Evolutionary conservation across 2,888 invertebrate genomes (phyloP), one percentile per base, ranked within the genome.

Genomic region (Escarpia spicata): DNA sequence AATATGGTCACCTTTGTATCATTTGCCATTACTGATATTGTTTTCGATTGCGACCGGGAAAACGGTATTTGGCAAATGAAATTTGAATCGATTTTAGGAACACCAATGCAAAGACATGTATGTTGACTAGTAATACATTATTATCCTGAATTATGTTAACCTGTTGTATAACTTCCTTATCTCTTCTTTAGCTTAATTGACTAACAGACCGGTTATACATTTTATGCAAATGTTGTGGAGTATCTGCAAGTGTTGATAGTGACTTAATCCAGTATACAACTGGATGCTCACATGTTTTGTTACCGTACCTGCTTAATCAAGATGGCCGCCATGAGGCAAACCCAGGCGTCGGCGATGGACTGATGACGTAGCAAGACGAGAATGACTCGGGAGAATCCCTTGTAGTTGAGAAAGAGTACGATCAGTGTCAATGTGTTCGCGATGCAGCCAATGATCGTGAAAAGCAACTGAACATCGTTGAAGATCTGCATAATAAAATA

Each of bases 351-450:
- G 3, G 93, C 93, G 58, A 94, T 90, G 1, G 94, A 92, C 91
- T 94, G 94, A 90, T 94, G 94, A 10, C 93, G 91, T 26, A 94
- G 90, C 75, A 94, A 91, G 15, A 93, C 19, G 19, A 94, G 91
- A n/a, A 94, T 93, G 31, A 93, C 37, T 19, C 93, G 91, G n/a
- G 93, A 93, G 92, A 94, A 94, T 37, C 93, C 93, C 43, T 60
- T 89, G 12, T 92, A 58, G 43, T 92, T 92, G 12, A 52, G 31
- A 31, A 43, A 89, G 15, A 94, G 93, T n/a, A 93, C 93, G 26
- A 94, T 90, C 89, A 93, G 31, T 6, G 93, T 93, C 19, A 94
- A 37, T 37, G 93, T 58, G 92, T 94, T 94, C 15, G 93, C 93
- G 31, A 93, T 6, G 43, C 91, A 92, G n/a, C 94, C 94, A 12